Evolutionary conservation across 2,797 vertebrate genomes (phyloP).

Genomic region (Phrynocephalus guinanensis): DNA sequence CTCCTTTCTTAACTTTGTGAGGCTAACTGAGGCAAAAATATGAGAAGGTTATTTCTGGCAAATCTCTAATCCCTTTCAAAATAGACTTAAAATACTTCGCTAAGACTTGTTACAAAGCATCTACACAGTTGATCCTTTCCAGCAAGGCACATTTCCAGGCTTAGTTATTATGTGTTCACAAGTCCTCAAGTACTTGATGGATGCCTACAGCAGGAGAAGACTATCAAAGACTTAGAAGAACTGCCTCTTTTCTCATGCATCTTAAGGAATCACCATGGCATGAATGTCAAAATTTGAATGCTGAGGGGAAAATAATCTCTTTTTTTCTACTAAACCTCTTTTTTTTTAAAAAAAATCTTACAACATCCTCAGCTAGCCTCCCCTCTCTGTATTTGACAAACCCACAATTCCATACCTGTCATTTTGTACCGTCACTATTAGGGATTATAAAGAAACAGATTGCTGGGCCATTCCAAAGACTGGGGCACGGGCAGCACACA

Average conservation of each 20-base stretch:
- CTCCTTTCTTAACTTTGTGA: background rate
- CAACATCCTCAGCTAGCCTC: too few species aligned
- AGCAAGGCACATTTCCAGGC: background rate
- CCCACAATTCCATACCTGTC: too few species aligned
- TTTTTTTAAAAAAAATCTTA: background rate
- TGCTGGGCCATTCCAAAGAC: too few species aligned
- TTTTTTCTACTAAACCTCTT: background rate
- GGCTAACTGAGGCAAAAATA: background rate
- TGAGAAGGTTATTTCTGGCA: background rate
- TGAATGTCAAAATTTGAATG: background rate
- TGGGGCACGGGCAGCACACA: too few species aligned
- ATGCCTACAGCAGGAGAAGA: background rate
- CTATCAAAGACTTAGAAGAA: background rate
- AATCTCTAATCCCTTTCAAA: slow-evolving; percentile 2
- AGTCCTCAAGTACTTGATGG: background rate
- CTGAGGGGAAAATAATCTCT: background rate
- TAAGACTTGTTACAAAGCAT: background rate
- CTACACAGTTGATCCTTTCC: background rate
- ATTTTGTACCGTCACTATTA: too few species aligned
- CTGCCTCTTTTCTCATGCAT: background rate
- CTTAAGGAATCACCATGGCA: background rate
- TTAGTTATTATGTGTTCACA: background rate
- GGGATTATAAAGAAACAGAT: too few species aligned
- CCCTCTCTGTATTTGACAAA: too few species aligned
- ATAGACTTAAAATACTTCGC: background rate